Percentiles rank a stretch among this genome's conserved stretches.
Evolutionary conservation across 2,888 invertebrate genomes (phyloP).

Genomic region (Scaptomyza polygonia): DNA sequence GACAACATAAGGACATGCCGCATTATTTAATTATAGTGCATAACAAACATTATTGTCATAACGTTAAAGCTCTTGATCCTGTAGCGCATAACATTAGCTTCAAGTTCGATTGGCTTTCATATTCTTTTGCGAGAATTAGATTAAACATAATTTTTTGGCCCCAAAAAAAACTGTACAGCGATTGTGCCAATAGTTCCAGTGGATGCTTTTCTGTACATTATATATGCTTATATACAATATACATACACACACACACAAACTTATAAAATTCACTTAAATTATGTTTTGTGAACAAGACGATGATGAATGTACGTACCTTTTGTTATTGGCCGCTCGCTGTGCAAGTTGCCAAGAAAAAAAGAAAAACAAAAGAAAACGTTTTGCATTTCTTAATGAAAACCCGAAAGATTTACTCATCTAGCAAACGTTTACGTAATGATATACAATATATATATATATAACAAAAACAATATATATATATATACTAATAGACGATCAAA

Average conservation of each 20-base stretch:
- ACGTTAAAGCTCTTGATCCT: constrained; percentile 51
- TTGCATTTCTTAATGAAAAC: constrained; percentile 24
- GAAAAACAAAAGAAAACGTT: background rate
- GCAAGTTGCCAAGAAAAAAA: constrained; percentile 28
- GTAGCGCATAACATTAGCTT: constrained; percentile 21
- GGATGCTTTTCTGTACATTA: constrained; percentile 63
- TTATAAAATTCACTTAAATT: constrained; percentile 19
- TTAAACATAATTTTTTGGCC: constrained; percentile 16
- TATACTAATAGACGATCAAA: constrained; percentile 64
- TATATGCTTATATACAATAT: constrained; percentile 42
- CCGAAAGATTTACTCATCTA: constrained; percentile 43
- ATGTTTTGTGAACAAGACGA: constrained; percentile 21
- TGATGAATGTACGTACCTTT: constrained; percentile 39
- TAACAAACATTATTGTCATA: constrained; percentile 42
- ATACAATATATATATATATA: constrained; percentile 13
- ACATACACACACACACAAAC: background rate
- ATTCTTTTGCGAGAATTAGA: constrained; percentile 34
- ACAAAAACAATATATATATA: background rate
- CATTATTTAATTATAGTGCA: constrained; percentile 35
- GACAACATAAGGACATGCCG: constrained; percentile 33
- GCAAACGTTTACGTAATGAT: constrained; percentile 53
- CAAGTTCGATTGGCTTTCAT: constrained; percentile 24
- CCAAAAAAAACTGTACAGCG: constrained; percentile 54
- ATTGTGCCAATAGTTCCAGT: constrained; percentile 47
- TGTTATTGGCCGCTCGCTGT: constrained; percentile 50